Evolutionary conservation across 2,113 vertebrate species (phyloP).

Genomic region (Pantherophis guttatus): DNA sequence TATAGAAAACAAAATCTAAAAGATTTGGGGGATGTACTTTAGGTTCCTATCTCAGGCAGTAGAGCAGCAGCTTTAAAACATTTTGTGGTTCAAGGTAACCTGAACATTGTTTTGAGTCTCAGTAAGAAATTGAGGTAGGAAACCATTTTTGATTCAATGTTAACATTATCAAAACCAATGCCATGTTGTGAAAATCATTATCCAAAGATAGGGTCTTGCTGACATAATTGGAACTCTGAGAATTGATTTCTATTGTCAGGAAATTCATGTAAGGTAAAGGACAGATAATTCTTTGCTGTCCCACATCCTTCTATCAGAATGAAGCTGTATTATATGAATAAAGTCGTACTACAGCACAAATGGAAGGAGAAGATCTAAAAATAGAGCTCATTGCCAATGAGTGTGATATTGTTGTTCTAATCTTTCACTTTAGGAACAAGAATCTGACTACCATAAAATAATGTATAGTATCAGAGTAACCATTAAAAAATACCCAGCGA

Average conservation of each 20-base stretch:
- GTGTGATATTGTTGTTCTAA: background rate
- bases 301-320: background rate
- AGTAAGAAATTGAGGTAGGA: background rate
- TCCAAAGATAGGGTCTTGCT: background rate
- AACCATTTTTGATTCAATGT: background rate
- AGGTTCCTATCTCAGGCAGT: background rate
- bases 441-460: background rate
- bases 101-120: background rate
- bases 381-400: background rate
- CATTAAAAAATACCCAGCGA: background rate
- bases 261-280: background rate
- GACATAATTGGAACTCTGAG: background rate
- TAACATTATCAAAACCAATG: background rate
- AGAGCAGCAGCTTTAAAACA: background rate
- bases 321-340: background rate
- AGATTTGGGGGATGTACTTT: background rate
- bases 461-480: background rate
- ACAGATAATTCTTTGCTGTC: background rate
- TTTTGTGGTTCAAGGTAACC: background rate
- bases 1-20: background rate
- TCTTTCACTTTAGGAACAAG: background rate
- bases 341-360: background rate
- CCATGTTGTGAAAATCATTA: background rate
- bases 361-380: background rate
- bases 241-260: background rate